Base-by-base conservation (phyloP, 2,888 invertebrate genomes). In the Rhyacophila evoluta region DNA sequence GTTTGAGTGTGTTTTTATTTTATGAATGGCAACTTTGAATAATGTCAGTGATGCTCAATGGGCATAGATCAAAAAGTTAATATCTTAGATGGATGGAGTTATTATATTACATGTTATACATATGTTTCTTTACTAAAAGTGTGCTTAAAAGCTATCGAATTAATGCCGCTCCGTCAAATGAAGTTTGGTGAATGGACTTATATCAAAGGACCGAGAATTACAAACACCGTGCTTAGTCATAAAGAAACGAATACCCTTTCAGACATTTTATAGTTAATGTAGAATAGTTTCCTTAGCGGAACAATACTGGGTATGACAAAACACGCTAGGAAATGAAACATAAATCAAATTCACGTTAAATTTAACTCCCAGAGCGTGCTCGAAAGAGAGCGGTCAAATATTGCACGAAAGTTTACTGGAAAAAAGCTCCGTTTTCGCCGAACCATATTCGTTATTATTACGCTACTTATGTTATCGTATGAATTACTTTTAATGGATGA, bases 201-300 rank as follows among this genome's bases (percentile, higher is more conserved):
- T 55, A 55, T 55, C 55, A 55, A 55, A 55, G 19, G 55, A 55
- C 55, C 19, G 29, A 33, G 29, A 55, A 55, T 10, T 55, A 55
- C 55, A 55, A 55, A 55, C 55, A 55, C 10, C 55, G 55, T 55
- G 55, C 55, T 55, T 25, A 55, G 55, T 55, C 55, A 55, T 19
- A 55, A 55, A 55, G 55, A 55, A 55, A 55, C 55, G 55, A 55
- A 55, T 55, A 55, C 55, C 55, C 55, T 55, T 55, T 55, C 55
- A 55, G 55, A 55, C 55, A 55, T 55, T 55, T 55, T 55, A 19
- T 55, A 55, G 55, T 55, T 55, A 55, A 55, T 55, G 55, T 55
- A 25, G 55, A 55, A 55, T 55, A 55, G 55, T 55, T 55, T 55
- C 55, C 55, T 55, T 55, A 55, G 25, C 55, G 55, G 55, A 55